Base-by-base conservation (phyloP, 2,797 vertebrate species). In the Crenichthys baileyi region DNA sequence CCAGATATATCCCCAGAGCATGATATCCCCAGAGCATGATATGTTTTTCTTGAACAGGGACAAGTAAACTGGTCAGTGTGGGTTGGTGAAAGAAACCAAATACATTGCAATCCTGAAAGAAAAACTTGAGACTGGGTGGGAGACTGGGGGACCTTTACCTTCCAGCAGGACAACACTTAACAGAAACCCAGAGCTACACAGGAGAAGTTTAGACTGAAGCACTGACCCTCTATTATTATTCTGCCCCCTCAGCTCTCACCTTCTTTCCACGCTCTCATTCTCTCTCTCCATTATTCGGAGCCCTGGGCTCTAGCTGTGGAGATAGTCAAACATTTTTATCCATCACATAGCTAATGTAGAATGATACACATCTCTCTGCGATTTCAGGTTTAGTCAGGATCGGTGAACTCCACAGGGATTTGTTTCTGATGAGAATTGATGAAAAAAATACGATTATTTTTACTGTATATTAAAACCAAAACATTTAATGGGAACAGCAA, bases 321-420 rank as follows among this genome's bases (percentile, higher is more conserved):
- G 84, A 87, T 90, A 84, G 90, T 81, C 78, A 36, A 46, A 79
- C 63, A 50, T 73, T 79, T 78, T 85, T 86, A 89, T 87, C 86
- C 85, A 46, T 71, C 26, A 58, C 78, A 79, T 41, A 41, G 63
- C 36, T 13, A 50, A 67, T 41, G 63, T 39, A 12, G 63, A 41
- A 67, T 24, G 63, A 41, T 67, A 67, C 63, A 67, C 22, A 67
- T 67, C 20, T 67, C 36, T n/a, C 20, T 67, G 63, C 36, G 36
- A 41, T 13, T 41, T 20, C 63, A 41, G 36, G 36, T 67, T 39
- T 70, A 7, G 67, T 46, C 31, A 41, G 63, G 22, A 41, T 1
- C 20, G 20, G 41, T 68, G 20, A 68, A 44, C 67, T 26, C 5
- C 12, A 44, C 24, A 7, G 41, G 5, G 39, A 26, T 70, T 70